Base-by-base conservation (phyloP, 1,140 invertebrate species). In the Caenorhabditis brenneri region DNA sequence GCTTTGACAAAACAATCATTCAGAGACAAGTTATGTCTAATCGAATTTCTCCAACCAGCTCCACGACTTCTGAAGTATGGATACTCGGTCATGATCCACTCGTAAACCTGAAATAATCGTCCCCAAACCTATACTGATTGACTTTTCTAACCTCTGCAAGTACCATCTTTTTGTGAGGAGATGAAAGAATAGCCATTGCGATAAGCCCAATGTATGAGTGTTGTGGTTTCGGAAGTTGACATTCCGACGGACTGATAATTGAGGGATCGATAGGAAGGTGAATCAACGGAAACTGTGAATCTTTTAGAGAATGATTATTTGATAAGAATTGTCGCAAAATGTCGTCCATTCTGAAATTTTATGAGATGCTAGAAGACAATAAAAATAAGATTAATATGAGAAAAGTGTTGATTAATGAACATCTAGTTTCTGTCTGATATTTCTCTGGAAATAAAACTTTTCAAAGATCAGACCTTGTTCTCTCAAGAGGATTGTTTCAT, bases 1-100 rank as follows among this genome's bases (percentile, higher is more conserved):
- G 96, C 94, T 91, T 99, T 99, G 10, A 99, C 95, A 91, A 99
- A 99, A 89, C 97, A 99, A 89, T 99, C 97, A 92, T 99, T 99
- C 0, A 99, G 92, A 0, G 96, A 98, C 0, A 99, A 91, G 92
- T 99, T 99, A 89, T 99, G 97, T 9, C 97, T 92, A 65, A 99
- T 99, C 0, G 95, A 97, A 91, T 99, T 99, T 29, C 97, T 58
- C 88, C 88, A 88, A 19, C 87, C 87, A 0, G 96, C 96, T 0
- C 97, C 97, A 0, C 97, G 93, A 1, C 94, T 94, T 19, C 96
- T 93, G 91, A 99, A 99, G 91, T 99, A 99, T 0, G 96, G 94
- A 90, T 98, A 99, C 89, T 99, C 95, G 89, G 98, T 96, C 29
- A 98, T 92, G 83, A 99, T 99, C 91, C 98, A 97, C 88, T 98